A percentile compares a stretch with the other conserved stretches of the same genome.
Conservation (phyloP, 2,113 vertebrate genomes). For the Pithys albifrons region DNA sequence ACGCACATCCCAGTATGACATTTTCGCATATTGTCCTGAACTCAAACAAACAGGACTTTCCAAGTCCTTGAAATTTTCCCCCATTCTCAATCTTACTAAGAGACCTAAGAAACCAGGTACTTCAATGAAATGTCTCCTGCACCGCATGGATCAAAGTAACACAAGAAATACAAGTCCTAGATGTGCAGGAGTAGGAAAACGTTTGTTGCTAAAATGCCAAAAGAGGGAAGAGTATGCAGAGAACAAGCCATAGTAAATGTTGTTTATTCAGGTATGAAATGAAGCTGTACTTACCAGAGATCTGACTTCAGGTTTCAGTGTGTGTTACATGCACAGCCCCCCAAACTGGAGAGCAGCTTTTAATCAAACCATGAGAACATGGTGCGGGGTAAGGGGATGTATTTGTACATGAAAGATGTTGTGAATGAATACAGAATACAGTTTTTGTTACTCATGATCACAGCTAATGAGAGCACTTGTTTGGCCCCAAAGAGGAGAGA, state of each 20-base stretch:
- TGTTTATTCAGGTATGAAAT: conserved; percentile 16
- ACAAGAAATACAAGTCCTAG: neutral
- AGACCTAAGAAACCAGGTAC: neutral
- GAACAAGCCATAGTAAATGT: neutral
- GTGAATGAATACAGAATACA: neutral
- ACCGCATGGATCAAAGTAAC: neutral
- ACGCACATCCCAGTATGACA: neutral
- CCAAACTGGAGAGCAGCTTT: conserved; percentile 4
- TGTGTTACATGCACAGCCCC: neutral
- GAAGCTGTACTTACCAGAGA: conserved; percentile 64
- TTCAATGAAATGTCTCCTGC: neutral
- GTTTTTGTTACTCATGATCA: neutral
- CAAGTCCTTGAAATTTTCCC: neutral
- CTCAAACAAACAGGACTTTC: neutral
- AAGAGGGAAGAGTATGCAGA: neutral
- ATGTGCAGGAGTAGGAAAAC: neutral
- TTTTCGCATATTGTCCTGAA: neutral
- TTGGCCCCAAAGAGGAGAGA: neutral
- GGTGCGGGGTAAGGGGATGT: neutral
- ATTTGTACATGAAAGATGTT: neutral
- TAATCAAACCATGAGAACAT: fast-evolving
- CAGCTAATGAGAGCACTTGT: neutral
- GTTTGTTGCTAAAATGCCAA: neutral
- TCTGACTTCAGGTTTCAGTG: neutral
- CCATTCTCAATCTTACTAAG: neutral